Conservation (phyloP, 2,797 vertebrate species). For the Sarcophilus harrisii region DNA sequence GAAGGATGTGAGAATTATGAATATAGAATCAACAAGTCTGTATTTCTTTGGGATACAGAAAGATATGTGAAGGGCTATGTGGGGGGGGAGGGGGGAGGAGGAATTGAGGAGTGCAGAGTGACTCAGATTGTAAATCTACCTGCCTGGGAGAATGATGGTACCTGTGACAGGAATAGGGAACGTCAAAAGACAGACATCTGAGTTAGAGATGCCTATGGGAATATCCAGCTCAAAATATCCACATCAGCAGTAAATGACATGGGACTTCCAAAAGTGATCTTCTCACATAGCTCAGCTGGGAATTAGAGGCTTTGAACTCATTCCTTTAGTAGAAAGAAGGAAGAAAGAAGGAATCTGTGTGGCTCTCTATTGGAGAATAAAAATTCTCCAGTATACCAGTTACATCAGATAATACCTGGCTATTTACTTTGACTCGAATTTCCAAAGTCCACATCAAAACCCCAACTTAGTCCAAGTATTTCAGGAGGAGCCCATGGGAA, state of each 20-base stretch:
- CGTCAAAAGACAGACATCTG: neutral
- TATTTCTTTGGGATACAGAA: neutral
- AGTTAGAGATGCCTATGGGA: neutral
- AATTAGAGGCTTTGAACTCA: neutral
- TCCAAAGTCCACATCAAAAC: neutral
- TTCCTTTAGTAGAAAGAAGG: neutral
- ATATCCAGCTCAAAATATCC: neutral
- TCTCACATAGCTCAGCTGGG: neutral
- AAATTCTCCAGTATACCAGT: neutral
- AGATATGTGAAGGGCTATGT: neutral
- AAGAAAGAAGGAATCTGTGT: neutral
- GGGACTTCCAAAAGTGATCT: neutral
- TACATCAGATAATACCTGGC: neutral
- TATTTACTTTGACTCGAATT: neutral
- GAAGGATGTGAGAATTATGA: neutral
- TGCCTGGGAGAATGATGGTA: neutral
- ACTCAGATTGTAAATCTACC: neutral
- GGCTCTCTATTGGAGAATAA: neutral
- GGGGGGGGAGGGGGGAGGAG: too few species aligned
- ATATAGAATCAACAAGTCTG: neutral
- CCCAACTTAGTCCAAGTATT: neutral
- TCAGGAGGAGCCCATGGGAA: neutral
- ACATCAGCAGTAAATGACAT: neutral
- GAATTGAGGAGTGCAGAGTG: neutral
- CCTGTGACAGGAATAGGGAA: neutral